These are phyloP conservation scores for Stenichneumon culpator DNA, from an alignment of 2,888 invertebrate species.

Conservation along the genomic window DNA sequence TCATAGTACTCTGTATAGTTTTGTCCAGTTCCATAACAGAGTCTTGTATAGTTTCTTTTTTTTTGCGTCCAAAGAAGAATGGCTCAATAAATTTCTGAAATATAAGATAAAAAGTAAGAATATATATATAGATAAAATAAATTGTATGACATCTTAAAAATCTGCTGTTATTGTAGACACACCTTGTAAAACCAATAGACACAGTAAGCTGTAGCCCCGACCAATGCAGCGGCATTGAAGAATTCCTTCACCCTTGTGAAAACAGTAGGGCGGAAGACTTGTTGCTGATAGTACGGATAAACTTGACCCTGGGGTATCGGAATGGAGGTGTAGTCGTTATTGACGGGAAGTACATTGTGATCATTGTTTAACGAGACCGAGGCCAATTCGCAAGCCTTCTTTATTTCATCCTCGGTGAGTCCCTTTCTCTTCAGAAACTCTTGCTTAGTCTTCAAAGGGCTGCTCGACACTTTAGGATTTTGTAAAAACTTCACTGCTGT, in stretches of 20 bases:
- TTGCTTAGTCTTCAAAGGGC: constrained; percentile 92
- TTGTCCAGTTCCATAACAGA: constrained; percentile 89
- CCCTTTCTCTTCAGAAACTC: constrained; percentile 93
- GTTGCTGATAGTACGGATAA: constrained; percentile 73
- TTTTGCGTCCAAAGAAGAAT: constrained; percentile 89
- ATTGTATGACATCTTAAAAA: constrained; percentile 17
- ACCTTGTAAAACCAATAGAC: constrained; percentile 94
- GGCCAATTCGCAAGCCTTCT: constrained; percentile 90
- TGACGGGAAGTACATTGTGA: constrained; percentile 67
- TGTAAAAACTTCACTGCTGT: constrained; percentile 95
- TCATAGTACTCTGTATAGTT: constrained; percentile 87
- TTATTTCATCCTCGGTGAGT: constrained; percentile 91
- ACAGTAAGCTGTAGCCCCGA: constrained; percentile 92
- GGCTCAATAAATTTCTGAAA: constrained; percentile 88
- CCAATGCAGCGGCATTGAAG: constrained; percentile 90
- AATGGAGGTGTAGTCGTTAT: constrained; percentile 76
- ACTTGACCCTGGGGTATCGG: constrained; percentile 76
- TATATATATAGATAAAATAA: neutral
- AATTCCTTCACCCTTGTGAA: constrained; percentile 89
- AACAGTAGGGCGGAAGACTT: constrained; percentile 82
- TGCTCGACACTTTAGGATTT: constrained; percentile 93
- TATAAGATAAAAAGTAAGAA: constrained; percentile 44
- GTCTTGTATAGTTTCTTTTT: constrained; percentile 89
- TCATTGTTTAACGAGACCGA: constrained; percentile 63
- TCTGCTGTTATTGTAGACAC: constrained; percentile 86